Evolutionary conservation across 92 coral and sea anemone species (phyloP).

Genomic region (Diadumene lineata): DNA sequence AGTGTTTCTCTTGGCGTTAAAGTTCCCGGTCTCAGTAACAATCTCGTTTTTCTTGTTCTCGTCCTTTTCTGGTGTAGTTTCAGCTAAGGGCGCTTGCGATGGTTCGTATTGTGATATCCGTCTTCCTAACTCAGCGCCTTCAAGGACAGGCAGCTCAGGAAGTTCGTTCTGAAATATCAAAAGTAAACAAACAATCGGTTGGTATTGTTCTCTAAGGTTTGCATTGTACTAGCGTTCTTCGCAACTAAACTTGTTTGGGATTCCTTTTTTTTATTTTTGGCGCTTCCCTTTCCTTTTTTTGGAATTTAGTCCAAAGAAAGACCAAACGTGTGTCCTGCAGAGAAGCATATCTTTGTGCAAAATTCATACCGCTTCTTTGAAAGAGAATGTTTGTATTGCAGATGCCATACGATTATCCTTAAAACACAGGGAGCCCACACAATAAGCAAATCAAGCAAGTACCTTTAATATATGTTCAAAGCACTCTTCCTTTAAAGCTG

Average conservation of each 20-base stretch:
- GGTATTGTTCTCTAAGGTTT: no score
- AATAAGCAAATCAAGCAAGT: background rate
- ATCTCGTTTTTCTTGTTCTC: constrained; percentile 28
- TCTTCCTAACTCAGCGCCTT: constrained; percentile 13
- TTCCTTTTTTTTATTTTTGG: no score
- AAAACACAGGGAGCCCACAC: background rate
- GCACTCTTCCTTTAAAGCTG: constrained; percentile 56
- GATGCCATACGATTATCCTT: no score
- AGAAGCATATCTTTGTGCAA: no score
- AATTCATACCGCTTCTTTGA: no score
- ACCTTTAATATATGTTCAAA: constrained; percentile 69
- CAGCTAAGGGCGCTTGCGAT: background rate
- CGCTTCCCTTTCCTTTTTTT: no score
- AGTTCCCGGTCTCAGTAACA: constrained; percentile 46
- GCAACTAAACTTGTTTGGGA: no score
- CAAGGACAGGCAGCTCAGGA: constrained; percentile 22
- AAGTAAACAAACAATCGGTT: no score
- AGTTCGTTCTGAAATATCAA: background rate
- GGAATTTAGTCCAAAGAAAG: no score
- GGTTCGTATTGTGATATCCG: constrained; percentile 6
- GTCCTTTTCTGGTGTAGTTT: constrained; percentile 11
- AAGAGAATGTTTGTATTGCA: no score
- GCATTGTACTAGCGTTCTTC: no score
- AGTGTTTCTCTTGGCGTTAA: constrained; percentile 43
- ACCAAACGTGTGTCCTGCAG: no score